Evolutionary conservation across 1,140 invertebrate species (phyloP), one percentile per base, ranked within the genome.

Genomic region (Ips typographus): DNA sequence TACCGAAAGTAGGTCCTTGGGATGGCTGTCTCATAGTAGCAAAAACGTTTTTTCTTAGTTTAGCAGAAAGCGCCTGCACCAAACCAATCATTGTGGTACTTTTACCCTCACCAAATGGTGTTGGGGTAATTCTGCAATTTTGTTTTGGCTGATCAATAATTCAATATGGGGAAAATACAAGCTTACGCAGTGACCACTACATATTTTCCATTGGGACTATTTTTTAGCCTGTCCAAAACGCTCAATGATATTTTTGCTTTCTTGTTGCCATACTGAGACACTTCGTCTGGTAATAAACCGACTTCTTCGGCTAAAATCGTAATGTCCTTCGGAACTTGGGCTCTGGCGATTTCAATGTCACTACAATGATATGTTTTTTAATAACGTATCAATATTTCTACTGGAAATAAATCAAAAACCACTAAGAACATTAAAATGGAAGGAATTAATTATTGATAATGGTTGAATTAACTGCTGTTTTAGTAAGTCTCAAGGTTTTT

Each of bases 1-100:
- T 96, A 8, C 98, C 98, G 83, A 99, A 99, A 1, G 96, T 99
- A 1, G 98, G 98, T 38, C 98, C 98, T 82, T 98, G 96, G 42
- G 95, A 98, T 0, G 98, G 98, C 80, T 99, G 98, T n/a, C 98
- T 86, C 57, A 99, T 88, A 77, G 94, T 98, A 3, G 94, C 97
- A 80, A 99, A 91, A 0, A 94, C 88, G 83, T 99, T 98, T 73
- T 87, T 91, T 2, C 88, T 86, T 69, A 90, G 87, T 76, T 96
- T 93, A 2, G 92, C 92, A 1, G 90, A 88, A 5, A 99, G 82
- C 4, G 96, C 96, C 83, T 99, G 98, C 5, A 90, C 90, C 58
- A 99, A 81, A 42, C 98, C 98, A 74, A 99, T 87, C 0, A 93
- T 89, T 0, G 97, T 99, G 0, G 98, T 99, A 79, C 90, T 97